phyloP scores from a whole-genome alignment of 92 coral and sea anemone species.

The Scolanthus callimorphus region DNA sequence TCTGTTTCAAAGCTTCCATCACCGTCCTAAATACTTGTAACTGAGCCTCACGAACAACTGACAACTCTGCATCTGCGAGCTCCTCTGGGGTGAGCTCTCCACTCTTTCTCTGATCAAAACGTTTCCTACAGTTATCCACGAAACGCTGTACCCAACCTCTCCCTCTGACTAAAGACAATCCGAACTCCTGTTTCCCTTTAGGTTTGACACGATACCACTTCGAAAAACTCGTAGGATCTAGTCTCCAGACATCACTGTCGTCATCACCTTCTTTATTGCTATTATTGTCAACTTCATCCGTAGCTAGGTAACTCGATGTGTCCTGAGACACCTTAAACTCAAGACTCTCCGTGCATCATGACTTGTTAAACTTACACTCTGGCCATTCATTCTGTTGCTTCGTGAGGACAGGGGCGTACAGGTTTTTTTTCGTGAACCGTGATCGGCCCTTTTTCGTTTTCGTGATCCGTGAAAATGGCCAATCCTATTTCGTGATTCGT shows the following conservation, averaged over 20 bases:
- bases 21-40: conserved; percentile 29
- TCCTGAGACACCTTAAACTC: conserved; percentile 1
- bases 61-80: conserved; percentile 34
- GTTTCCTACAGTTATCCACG: conserved; percentile 32
- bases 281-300: neutral
- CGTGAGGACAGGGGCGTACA: too few relatives aligned
- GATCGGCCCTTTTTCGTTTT: too few relatives aligned
- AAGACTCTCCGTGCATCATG: neutral
- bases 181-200: conserved; percentile 37
- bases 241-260: conserved; percentile 22
- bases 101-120: conserved; percentile 14
- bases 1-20: conserved; percentile 25
- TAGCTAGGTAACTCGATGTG: neutral
- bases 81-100: conserved; percentile 55
- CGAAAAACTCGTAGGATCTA: conserved; percentile 40
- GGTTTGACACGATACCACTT: conserved; percentile 54
- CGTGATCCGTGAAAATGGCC: too few relatives aligned
- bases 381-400: conserved; percentile 16
- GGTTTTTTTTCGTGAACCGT: too few relatives aligned
- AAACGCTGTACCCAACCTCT: conserved; percentile 58
- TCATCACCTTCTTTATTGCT: conserved; percentile 8
- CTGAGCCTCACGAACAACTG: conserved; percentile 19
- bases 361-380: conserved; percentile 21
- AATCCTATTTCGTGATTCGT: too few relatives aligned
- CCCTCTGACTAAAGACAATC: conserved; percentile 57